Conservation (phyloP, 2,797 vertebrate species). For the Aselliscus stoliczkanus region DNA sequence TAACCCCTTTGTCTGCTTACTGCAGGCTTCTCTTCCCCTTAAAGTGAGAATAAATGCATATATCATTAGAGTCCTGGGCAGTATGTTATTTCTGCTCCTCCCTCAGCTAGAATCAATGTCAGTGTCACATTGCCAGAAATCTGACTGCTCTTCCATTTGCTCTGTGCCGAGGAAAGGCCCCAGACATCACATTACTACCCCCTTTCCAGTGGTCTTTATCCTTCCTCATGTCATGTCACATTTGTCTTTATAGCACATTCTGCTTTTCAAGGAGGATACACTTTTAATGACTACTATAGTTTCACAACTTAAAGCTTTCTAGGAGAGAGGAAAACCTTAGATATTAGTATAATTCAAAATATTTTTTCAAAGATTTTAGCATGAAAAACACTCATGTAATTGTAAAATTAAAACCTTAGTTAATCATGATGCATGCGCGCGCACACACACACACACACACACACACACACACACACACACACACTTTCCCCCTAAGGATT, state of each 20-base stretch:
- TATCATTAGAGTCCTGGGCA: accelerated
- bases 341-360: neutral
- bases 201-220: neutral
- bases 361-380: neutral
- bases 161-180: neutral
- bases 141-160: neutral
- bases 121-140: neutral
- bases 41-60: neutral
- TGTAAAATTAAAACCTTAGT: neutral
- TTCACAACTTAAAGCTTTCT: neutral
- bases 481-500: neutral
- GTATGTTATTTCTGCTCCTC: neutral
- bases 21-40: neutral
- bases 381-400: neutral
- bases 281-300: neutral
- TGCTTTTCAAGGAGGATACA: neutral
- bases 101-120: neutral
- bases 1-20: neutral
- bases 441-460: too few relatives aligned
- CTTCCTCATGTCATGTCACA: neutral
- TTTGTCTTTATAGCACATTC: neutral
- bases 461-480: too few relatives aligned
- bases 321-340: neutral
- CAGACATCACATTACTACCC: neutral
- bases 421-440: neutral